A percentile compares a stretch with the other conserved stretches of the same genome.
These are phyloP conservation scores for Nemoura dubitans DNA, from an alignment of 2,888 invertebrate genomes.

Conservation along the genomic window DNA sequence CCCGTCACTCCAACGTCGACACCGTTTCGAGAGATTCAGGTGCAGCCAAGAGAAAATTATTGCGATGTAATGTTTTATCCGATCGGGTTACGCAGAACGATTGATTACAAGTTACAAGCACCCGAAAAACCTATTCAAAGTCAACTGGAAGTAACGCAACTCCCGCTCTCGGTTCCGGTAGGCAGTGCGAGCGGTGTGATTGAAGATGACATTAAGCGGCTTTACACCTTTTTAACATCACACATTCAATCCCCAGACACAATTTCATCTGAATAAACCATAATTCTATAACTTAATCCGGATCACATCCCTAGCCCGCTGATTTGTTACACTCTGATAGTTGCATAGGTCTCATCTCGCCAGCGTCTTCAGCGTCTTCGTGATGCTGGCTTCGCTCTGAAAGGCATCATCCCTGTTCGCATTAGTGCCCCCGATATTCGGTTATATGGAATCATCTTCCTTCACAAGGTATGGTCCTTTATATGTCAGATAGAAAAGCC, in stretches of 20 bases:
- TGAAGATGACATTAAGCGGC: conserved; percentile 12
- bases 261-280: conserved; percentile 4
- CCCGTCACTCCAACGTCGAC: background rate
- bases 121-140: background rate
- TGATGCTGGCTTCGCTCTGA: background rate
- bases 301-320: background rate
- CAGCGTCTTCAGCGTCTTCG: background rate
- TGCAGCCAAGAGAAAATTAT: background rate
- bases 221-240: conserved; percentile 7
- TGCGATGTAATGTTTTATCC: background rate
- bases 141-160: background rate
- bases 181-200: background rate
- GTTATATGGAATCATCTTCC: background rate
- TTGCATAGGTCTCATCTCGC: background rate
- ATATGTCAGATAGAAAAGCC: background rate
- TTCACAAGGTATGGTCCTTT: background rate
- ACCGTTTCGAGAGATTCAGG: background rate
- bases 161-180: background rate
- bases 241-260: background rate
- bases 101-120: background rate
- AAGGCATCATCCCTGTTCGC: background rate
- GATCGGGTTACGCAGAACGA: background rate
- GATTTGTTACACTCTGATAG: conserved; percentile 12
- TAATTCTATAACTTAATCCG: conserved; percentile 7
- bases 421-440: background rate